Evolutionary conservation across 1,140 invertebrate genomes (phyloP).

Genomic region (Microvelia longipes): DNA sequence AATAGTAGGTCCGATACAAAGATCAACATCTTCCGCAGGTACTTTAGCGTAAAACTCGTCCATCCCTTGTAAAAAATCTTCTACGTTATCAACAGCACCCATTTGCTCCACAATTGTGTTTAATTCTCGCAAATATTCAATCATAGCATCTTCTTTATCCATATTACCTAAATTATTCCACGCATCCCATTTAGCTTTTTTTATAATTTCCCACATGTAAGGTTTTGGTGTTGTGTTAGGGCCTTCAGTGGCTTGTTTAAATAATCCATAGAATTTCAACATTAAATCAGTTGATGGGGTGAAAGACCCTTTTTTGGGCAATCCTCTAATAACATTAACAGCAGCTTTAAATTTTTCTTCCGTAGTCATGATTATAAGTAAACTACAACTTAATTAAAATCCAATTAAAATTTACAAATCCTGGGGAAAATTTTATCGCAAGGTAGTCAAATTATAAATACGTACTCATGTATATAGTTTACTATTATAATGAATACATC

Average conservation of each 20-base stretch:
- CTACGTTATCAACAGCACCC: slow-evolving; percentile 66
- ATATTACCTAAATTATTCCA: slow-evolving; percentile 70
- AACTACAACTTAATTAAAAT: not conserved
- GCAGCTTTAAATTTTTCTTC: slow-evolving; percentile 74
- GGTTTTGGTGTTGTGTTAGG: slow-evolving; percentile 58
- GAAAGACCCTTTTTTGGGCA: slow-evolving; percentile 86
- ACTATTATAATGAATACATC: too few species aligned
- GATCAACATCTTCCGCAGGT: not conserved
- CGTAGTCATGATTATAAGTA: slow-evolving; percentile 40
- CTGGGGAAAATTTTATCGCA: too few species aligned
- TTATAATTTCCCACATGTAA: slow-evolving; percentile 80
- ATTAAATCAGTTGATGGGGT: slow-evolving; percentile 87
- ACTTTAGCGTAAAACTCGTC: slow-evolving; percentile 23
- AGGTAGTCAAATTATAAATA: too few species aligned
- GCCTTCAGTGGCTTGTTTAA: slow-evolving; percentile 86
- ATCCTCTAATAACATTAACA: slow-evolving; percentile 68
- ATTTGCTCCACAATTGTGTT: slow-evolving; percentile 76
- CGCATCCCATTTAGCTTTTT: slow-evolving; percentile 79
- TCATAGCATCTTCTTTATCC: slow-evolving; percentile 71
- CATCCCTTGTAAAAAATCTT: slow-evolving; percentile 51
- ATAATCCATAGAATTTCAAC: slow-evolving; percentile 86
- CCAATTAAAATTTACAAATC: not conserved
- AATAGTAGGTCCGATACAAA: not conserved
- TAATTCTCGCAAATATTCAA: slow-evolving; percentile 76
- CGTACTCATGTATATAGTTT: too few species aligned